Base-by-base conservation (phyloP, 2,888 invertebrate species). In the Acanthosoma haemorrhoidale region DNA sequence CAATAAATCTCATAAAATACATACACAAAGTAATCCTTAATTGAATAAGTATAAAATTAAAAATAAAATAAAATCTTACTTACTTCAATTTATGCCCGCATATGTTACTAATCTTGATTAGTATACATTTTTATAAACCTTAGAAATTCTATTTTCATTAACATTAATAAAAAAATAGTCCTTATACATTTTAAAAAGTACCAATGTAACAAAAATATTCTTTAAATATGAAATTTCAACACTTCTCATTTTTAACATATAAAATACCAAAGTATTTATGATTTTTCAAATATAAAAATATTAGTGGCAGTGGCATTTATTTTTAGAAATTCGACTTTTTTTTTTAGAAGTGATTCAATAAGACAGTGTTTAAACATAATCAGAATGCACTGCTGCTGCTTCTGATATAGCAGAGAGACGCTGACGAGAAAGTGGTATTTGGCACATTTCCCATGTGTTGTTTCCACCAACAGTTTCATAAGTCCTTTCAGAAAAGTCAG, bases 401-500 rank as follows among this genome's bases (percentile, higher is more conserved):
- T 85, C 85, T 77, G 83, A 84, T 74, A 85, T 86, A 68, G 84
- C 84, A 43, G 84, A 83, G 75, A 85, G 78, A 72, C 81, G 78
- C 36, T 73, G 79, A 78, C 76, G 81, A 79, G 39, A 76, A 73
- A 70, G 77, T 71, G 59, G 76, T 74, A 70, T 74, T 75, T 75
- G 74, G 75, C 71, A 76, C 78, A 71, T 76, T 77, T 73, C 78
- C 78, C 71, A 75, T 15, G 69, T 71, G 79, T 5, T 83, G 82
- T 79, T 83, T 79, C 59, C 83, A 15, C 85, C 86, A 13, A 86
- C 85, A 18, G 85, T 83, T 79, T 86, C 86, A 76, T 86, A 86
- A 43, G 85, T 84, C 70, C 85, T 78, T 75, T 86, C 86, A 15
- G 86, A 86, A 69, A 89, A 81, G 79, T 89, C 88, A 70, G 88